A percentile compares a stretch with the other conserved stretches of the same genome.
These are phyloP conservation scores for Sardina pilchardus DNA, from an alignment of 2,113 vertebrate species.

Conservation along the genomic window DNA sequence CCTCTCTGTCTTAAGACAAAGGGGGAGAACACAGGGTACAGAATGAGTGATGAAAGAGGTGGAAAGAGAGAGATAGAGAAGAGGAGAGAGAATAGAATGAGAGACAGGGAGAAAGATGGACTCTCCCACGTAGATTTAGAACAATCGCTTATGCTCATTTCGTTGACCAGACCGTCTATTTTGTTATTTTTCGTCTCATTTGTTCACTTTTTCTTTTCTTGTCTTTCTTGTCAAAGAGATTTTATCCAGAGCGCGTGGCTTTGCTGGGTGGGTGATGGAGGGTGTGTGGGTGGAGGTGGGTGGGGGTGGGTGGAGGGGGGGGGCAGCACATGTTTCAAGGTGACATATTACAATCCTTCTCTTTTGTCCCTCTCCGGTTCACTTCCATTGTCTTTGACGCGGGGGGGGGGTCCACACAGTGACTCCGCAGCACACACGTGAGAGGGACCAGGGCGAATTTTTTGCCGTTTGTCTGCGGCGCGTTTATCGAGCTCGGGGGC, in stretches of 20 bases:
- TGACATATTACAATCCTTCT: conserved; percentile 30
- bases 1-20: not conserved
- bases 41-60: not conserved
- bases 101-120: conserved; percentile 2
- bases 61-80: not conserved
- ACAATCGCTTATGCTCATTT: not conserved
- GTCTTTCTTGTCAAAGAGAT: conserved; percentile 18
- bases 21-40: not conserved
- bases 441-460: conserved; percentile 38
- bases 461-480: conserved; percentile 41
- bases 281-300: not conserved
- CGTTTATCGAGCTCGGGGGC: conserved; percentile 43
- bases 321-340: conserved; percentile 19
- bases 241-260: not conserved
- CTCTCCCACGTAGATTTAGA: not conserved
- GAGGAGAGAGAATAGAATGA: not conserved
- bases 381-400: conserved; percentile 45
- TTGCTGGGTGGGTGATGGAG: conserved; percentile 13
- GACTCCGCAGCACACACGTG: conserved; percentile 50
- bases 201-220: not conserved
- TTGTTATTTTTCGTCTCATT: not conserved
- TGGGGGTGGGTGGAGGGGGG: not conserved
- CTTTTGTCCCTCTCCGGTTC: conserved; percentile 29
- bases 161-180: not conserved
- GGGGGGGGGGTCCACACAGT: conserved; percentile 34